Evolutionary conservation across 2,113 vertebrate species (phyloP).

Genomic region (Numida meleagris): DNA sequence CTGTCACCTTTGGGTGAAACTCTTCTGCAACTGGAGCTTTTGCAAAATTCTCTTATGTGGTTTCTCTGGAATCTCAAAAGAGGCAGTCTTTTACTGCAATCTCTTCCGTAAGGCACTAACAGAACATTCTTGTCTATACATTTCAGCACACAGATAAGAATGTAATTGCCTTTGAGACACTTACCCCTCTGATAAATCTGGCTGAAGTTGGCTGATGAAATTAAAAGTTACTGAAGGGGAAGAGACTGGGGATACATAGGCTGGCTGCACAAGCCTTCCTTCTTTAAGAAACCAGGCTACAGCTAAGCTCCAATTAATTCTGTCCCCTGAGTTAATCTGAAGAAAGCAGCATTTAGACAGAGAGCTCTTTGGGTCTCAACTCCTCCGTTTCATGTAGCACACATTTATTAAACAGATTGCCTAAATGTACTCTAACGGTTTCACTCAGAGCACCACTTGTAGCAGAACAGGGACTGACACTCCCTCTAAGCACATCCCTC

Average conservation of each 20-base stretch:
- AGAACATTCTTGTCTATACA: not conserved
- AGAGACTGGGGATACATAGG: not conserved
- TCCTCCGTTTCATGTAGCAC: not conserved
- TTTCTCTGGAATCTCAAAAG: not conserved
- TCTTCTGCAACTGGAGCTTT: not conserved
- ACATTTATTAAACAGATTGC: not conserved
- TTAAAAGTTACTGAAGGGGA: constrained; percentile 42
- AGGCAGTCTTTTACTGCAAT: not conserved
- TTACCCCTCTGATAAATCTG: constrained; percentile 16
- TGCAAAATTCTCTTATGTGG: not conserved
- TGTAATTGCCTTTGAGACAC: constrained; percentile 16
- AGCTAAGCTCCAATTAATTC: constrained; percentile 53
- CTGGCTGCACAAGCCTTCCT: not conserved
- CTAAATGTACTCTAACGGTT: not conserved
- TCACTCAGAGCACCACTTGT: not conserved
- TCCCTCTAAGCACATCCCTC: not conserved
- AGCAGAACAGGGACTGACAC: not conserved
- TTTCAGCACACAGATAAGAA: constrained; percentile 7
- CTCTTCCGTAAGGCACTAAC: not conserved
- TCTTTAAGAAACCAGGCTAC: constrained; percentile 37
- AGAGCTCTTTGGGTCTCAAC: not conserved
- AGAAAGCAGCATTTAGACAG: constrained; percentile 3
- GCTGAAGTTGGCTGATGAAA: constrained; percentile 1
- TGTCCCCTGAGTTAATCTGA: not conserved
- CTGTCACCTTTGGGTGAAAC: not conserved